A percentile compares a stretch with the other conserved stretches of the same genome.
phyloP scores from a whole-genome alignment of 2,888 invertebrate genomes.

The Drosophila nr. medialis region DNA sequence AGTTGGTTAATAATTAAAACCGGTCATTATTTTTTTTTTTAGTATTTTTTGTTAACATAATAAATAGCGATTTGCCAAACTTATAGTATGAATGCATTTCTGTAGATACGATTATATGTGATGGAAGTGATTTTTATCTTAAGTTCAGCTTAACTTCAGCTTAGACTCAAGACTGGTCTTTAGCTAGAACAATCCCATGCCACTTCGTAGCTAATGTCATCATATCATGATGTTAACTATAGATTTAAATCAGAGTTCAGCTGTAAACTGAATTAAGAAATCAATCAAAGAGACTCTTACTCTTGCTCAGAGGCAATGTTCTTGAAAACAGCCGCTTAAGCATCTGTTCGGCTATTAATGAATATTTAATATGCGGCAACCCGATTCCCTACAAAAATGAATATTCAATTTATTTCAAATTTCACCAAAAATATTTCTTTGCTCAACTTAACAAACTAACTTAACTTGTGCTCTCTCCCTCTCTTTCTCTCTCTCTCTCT shows the following conservation, averaged over 20 bases:
- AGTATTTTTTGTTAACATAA: background rate
- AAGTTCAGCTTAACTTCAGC: background rate
- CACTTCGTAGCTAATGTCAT: background rate
- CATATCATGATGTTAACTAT: background rate
- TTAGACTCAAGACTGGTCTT: background rate
- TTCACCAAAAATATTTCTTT: conserved; percentile 40
- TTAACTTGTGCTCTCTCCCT: background rate
- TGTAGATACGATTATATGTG: background rate
- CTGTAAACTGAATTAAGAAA: conserved; percentile 31
- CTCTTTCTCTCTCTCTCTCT: background rate
- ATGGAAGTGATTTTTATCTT: background rate
- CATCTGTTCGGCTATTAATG: conserved; percentile 34
- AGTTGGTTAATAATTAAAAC: background rate
- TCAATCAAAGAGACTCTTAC: conserved; percentile 34
- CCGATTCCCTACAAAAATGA: conserved; percentile 38
- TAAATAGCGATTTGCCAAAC: background rate
- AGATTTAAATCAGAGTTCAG: background rate
- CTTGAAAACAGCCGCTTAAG: conserved; percentile 19
- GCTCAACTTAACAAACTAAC: conserved; percentile 20
- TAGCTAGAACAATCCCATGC: background rate
- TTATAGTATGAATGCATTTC: background rate
- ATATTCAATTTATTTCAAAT: conserved; percentile 41
- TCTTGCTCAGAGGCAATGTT: conserved; percentile 1
- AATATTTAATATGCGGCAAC: conserved; percentile 39
- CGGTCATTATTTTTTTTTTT: background rate